These are phyloP conservation scores for Desmophyllum pertusum DNA, from an alignment of 92 coral and sea anemone species.

Conservation along the genomic window DNA sequence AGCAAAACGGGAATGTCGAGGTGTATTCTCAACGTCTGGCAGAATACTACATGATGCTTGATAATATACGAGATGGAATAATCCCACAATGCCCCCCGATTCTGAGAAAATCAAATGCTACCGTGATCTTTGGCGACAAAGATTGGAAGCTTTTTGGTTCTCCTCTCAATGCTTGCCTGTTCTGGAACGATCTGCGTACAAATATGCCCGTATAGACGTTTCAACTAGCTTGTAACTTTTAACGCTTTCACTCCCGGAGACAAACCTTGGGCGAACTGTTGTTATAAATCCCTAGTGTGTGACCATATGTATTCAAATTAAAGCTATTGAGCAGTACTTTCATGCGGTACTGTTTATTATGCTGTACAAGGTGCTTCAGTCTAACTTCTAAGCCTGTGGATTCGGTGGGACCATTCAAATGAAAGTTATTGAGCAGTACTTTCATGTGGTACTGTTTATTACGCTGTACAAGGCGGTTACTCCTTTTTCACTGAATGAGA, in stretches of 20 bases:
- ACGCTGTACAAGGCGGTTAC: too few relatives aligned
- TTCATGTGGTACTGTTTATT: too few relatives aligned
- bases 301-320: too few relatives aligned
- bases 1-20: slow-evolving; percentile 7
- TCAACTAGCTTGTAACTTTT: neutral
- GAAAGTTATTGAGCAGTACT: too few relatives aligned
- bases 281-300: too few relatives aligned
- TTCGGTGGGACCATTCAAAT: too few relatives aligned
- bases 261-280: too few relatives aligned
- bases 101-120: slow-evolving; percentile 3
- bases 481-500: too few relatives aligned
- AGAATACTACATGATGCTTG: slow-evolving; percentile 43
- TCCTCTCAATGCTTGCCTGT: slow-evolving; percentile 14
- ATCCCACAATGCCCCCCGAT: slow-evolving; percentile 26
- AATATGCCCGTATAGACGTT: neutral
- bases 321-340: too few relatives aligned
- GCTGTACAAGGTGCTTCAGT: too few relatives aligned
- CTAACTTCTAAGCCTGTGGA: too few relatives aligned
- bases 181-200: slow-evolving; percentile 2
- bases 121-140: neutral
- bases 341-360: too few relatives aligned
- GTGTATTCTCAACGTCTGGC: slow-evolving; percentile 38
- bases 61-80: slow-evolving; percentile 35
- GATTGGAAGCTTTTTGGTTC: slow-evolving; percentile 27
- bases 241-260: neutral